phyloP scores from a whole-genome alignment of 2,888 invertebrate genomes.

The Cheilosia grossa region DNA sequence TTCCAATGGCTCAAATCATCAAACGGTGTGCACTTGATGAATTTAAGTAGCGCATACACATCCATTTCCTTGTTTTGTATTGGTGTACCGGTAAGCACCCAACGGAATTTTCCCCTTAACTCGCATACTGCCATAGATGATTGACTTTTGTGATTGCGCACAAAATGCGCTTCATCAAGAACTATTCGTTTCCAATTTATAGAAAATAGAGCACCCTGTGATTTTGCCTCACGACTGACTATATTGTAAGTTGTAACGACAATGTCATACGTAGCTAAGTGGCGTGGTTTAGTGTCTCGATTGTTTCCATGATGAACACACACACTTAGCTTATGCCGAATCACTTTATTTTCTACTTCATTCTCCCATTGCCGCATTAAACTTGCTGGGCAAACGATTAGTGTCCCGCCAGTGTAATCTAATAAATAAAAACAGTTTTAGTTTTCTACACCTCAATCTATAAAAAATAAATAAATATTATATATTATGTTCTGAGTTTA shows the following conservation, averaged over 20 bases:
- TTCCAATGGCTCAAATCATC: conserved; percentile 95
- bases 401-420: conserved; percentile 87
- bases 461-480: too few relatives aligned
- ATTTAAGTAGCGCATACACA: conserved; percentile 91
- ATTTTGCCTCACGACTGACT: conserved; percentile 86
- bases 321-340: conserved; percentile 86
- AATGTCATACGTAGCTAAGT: conserved; percentile 89
- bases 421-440: conserved; percentile 33
- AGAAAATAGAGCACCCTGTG: conserved; percentile 86
- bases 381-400: conserved; percentile 97
- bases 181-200: conserved; percentile 94
- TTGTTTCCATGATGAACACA: conserved; percentile 92
- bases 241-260: conserved; percentile 96
- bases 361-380: conserved; percentile 95
- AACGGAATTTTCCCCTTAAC: conserved; percentile 85
- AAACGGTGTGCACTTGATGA: conserved; percentile 93
- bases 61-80: conserved; percentile 97
- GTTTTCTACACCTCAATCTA: neutral
- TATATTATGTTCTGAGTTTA: too few relatives aligned
- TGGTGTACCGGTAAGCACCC: conserved; percentile 97
- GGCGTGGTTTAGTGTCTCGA: conserved; percentile 86
- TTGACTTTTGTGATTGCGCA: conserved; percentile 93
- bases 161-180: conserved; percentile 96
- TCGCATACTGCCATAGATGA: conserved; percentile 89
- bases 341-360: conserved; percentile 88